Conservation (phyloP, 30 jellyfish, hydroid and myxozoan species). For the Aurelia sp. region DNA sequence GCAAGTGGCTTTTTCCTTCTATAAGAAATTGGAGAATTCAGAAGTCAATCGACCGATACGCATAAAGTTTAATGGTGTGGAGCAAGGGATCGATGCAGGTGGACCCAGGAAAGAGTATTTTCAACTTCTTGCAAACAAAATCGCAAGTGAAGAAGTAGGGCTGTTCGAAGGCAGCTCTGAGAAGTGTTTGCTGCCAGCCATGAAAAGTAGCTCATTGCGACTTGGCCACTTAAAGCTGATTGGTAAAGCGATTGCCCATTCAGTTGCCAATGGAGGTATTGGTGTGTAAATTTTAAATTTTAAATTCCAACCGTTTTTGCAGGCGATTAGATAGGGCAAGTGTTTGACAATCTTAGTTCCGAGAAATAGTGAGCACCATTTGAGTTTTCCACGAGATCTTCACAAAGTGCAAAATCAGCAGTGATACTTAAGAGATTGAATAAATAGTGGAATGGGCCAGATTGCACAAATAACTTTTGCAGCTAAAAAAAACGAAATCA, state of each 20-base stretch:
- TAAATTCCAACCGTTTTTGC: not conserved
- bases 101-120: not conserved
- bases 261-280: conserved; percentile 5
- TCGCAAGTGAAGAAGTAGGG: not conserved
- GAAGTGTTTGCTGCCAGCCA: not conserved
- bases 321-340: too few relatives aligned
- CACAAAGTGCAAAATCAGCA: too few relatives aligned
- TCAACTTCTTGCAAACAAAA: not conserved
- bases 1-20: not conserved
- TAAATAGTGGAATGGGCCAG: too few relatives aligned
- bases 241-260: not conserved
- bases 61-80: not conserved
- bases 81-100: not conserved
- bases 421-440: too few relatives aligned
- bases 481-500: too few relatives aligned
- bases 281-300: not conserved
- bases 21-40: not conserved
- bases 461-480: too few relatives aligned
- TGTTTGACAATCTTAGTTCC: too few relatives aligned
- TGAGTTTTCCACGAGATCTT: too few relatives aligned
- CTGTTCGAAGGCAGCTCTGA: not conserved
- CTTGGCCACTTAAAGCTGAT: not conserved
- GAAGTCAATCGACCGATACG: not conserved
- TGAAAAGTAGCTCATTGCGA: conserved; percentile 6
- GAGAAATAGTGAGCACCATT: too few relatives aligned